Percentiles rank a stretch among this genome's conserved stretches.
Evolutionary conservation across 1,140 invertebrate genomes (phyloP).

Genomic region (Ceratitis capitata): DNA sequence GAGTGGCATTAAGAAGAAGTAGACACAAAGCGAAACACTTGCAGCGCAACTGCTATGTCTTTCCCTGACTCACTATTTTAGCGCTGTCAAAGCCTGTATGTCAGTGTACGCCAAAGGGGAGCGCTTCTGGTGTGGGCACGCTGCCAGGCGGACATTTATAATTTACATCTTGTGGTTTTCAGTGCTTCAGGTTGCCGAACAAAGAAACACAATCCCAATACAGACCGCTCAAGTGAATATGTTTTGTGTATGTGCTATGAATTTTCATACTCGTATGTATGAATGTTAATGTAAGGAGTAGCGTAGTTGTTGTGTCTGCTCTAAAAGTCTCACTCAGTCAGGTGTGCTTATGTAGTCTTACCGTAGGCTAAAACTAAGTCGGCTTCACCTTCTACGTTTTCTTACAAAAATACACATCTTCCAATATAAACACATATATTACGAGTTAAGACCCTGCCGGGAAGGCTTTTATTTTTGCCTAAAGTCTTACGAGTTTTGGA

Average conservation of each 20-base stretch:
- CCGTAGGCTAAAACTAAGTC: background rate
- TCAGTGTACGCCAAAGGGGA: background rate
- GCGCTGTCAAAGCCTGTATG: background rate
- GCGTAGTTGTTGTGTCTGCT: background rate
- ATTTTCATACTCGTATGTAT: background rate
- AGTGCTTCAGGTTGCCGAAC: background rate
- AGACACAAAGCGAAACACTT: background rate
- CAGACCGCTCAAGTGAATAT: background rate
- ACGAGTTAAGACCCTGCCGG: background rate
- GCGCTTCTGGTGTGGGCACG: background rate
- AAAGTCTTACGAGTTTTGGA: no score
- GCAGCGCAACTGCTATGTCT: background rate
- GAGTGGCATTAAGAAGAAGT: background rate
- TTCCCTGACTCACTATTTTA: background rate
- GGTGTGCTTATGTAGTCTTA: background rate
- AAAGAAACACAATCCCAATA: background rate
- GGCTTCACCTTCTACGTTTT: background rate
- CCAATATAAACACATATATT: background rate
- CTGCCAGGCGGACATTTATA: background rate
- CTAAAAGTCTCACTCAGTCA: background rate
- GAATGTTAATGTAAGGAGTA: background rate
- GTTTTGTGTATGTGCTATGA: no score
- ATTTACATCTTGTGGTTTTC: constrained; percentile 5
- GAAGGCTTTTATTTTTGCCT: no score
- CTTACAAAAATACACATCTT: background rate